phyloP scores from a whole-genome alignment of 2,797 vertebrate genomes.

The Gymnopithys bicolor region DNA sequence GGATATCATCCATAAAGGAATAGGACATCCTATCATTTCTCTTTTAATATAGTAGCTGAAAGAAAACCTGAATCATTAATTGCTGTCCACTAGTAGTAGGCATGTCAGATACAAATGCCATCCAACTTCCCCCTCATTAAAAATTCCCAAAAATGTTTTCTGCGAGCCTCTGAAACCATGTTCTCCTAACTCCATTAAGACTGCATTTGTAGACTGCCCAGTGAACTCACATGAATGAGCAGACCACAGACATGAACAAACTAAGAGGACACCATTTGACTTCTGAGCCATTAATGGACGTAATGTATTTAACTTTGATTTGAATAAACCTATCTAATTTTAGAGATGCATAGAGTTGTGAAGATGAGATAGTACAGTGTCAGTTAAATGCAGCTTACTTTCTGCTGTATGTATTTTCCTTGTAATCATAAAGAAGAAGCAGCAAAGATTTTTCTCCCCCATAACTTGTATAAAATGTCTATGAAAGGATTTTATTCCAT shows the following conservation, averaged over 20 bases:
- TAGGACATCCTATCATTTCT: neutral
- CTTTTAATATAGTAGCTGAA: neutral
- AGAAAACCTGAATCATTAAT: neutral
- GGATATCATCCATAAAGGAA: neutral
- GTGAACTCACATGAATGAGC: neutral
- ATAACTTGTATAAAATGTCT: neutral
- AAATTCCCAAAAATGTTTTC: neutral
- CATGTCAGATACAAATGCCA: neutral
- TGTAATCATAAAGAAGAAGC: neutral
- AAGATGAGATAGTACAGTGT: neutral
- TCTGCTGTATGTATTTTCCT: neutral
- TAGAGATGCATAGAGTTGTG: neutral
- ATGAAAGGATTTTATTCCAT: neutral
- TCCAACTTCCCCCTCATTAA: neutral
- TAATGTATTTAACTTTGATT: neutral
- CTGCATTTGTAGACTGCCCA: neutral
- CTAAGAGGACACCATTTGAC: neutral
- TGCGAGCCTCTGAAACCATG: neutral
- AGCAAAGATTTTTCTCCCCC: neutral
- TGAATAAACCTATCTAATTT: neutral
- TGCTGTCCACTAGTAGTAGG: neutral
- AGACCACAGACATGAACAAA: neutral
- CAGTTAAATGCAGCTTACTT: neutral
- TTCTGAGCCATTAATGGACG: neutral
- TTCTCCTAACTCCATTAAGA: neutral